A percentile compares a stretch with the other conserved stretches of the same genome.
Conservation (phyloP, 2,797 vertebrate species). For the Spinibarbus caldwelli region DNA sequence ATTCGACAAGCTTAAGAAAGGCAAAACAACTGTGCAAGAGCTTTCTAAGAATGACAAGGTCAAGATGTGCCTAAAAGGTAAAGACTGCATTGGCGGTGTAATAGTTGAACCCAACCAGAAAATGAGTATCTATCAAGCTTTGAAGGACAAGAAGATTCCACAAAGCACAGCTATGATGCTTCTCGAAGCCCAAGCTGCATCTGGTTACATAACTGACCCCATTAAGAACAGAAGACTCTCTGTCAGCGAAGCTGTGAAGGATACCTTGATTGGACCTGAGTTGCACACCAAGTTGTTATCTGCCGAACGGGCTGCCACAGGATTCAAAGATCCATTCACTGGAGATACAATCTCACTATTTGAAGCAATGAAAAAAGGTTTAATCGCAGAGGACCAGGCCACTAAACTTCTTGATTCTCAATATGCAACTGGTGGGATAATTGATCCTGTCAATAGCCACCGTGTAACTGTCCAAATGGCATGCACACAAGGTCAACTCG, state of each 20-base stretch:
- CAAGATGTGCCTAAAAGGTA: conserved; percentile 83
- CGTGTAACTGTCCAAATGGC: conserved; percentile 79
- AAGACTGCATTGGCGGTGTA: conserved; percentile 82
- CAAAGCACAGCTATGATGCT: conserved; percentile 76
- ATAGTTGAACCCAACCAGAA: conserved; percentile 87
- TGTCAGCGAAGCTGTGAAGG: conserved; percentile 83
- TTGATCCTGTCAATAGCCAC: conserved; percentile 82
- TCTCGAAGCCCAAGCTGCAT: conserved; percentile 87
- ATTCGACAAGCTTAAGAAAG: conserved; percentile 84
- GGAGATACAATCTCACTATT: conserved; percentile 79
- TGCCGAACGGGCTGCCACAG: conserved; percentile 82
- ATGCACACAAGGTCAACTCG: conserved; percentile 81
- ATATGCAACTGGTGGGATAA: conserved; percentile 82
- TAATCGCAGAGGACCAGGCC: conserved; percentile 79
- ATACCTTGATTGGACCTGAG: conserved; percentile 81
- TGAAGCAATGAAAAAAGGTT: conserved; percentile 83
- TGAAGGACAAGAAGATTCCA: conserved; percentile 84
- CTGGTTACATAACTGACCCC: conserved; percentile 82
- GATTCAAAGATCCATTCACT: conserved; percentile 84
- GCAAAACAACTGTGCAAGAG: conserved; percentile 81
- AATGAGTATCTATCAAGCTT: conserved; percentile 89
- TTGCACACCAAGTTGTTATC: conserved; percentile 80
- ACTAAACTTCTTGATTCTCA: conserved; percentile 82
- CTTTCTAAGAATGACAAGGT: conserved; percentile 83
- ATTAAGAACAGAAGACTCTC: conserved; percentile 78